phyloP scores from a whole-genome alignment of 1,140 invertebrate species.

The Dufourea novaeangliae region DNA sequence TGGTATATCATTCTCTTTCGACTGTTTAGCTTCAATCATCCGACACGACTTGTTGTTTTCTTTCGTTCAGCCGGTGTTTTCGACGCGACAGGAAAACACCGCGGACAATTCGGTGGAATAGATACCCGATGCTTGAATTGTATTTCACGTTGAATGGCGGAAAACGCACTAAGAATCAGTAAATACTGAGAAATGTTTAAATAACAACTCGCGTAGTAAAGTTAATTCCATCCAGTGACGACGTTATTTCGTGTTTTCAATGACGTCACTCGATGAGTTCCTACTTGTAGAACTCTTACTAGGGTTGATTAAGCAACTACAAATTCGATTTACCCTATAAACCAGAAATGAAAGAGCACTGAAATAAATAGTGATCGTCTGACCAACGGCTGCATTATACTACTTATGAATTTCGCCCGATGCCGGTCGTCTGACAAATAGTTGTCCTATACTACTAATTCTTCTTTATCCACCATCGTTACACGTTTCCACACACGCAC shows the following conservation, averaged over 20 bases:
- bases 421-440: not conserved
- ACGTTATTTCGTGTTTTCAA: no score
- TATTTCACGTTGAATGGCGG: no score
- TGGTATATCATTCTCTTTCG: not conserved
- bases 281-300: no score
- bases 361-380: not conserved
- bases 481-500: not conserved
- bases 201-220: no score
- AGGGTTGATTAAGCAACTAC: not conserved
- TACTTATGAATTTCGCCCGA: no score
- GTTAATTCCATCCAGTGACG: no score
- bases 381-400: not conserved
- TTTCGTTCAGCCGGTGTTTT: not conserved
- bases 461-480: not conserved
- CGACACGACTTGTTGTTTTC: not conserved
- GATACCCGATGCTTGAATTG: not conserved
- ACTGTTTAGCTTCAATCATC: not conserved
- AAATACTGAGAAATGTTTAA: no score
- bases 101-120: not conserved
- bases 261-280: no score
- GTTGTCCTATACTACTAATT: not conserved
- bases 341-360: not conserved
- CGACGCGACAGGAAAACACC: no score
- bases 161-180: no score
- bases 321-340: not conserved